These are phyloP conservation scores for Falco peregrinus DNA, from an alignment of 2,797 vertebrate genomes.

Conservation along the genomic window DNA sequence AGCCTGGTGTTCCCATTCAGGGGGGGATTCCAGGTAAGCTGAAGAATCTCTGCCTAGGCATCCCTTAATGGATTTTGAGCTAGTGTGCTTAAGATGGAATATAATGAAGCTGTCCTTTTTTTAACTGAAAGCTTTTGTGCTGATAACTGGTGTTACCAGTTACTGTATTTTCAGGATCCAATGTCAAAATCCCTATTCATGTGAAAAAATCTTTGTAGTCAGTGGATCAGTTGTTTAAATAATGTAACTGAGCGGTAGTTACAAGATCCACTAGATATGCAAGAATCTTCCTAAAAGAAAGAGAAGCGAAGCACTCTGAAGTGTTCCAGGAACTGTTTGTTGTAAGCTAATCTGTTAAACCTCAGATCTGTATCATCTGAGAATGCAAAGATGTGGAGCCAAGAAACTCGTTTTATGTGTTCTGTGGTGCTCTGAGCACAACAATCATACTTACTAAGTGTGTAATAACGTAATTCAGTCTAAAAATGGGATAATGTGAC, in stretches of 20 bases:
- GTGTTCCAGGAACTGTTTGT: neutral
- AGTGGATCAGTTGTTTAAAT: neutral
- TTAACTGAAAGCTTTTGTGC: neutral
- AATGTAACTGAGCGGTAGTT: neutral
- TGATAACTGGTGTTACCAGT: neutral
- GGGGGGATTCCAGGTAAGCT: neutral
- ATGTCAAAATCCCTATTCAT: neutral
- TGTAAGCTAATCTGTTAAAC: neutral
- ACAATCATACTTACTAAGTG: neutral
- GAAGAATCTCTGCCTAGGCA: neutral
- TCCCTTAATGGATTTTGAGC: neutral
- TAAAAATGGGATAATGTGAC: neutral
- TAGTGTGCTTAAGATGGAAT: neutral
- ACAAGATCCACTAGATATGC: neutral
- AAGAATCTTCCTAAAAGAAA: neutral
- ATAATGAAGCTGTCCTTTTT: neutral
- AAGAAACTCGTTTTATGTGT: neutral
- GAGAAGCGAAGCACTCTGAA: neutral
- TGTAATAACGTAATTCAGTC: neutral
- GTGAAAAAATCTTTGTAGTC: neutral
- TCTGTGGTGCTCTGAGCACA: neutral
- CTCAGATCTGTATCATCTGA: neutral
- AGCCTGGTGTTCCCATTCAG: neutral
- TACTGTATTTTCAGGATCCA: neutral
- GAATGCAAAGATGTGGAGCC: neutral